Base-by-base conservation (phyloP, 35 echinoderm and acorn worm genomes). In the Antedon bifida region DNA sequence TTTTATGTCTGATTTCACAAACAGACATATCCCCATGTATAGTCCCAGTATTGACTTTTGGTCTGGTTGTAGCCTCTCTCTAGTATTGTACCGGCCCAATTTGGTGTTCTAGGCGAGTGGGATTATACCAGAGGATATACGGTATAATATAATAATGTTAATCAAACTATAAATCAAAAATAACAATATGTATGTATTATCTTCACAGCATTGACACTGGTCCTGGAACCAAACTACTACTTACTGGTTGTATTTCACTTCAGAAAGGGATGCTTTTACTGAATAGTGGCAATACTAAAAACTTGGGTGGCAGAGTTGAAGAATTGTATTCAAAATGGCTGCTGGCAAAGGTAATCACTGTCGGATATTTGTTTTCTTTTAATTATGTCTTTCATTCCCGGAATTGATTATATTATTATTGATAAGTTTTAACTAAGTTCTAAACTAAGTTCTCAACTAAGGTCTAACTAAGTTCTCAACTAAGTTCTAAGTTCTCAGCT, bases 251-350 rank as follows among this genome's bases (percentile, higher is more conserved):
- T 64, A 81, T 96, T 34, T 14, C 73, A n/a, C 34, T 89, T 21
- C 89, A 86, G 36, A 84, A 90, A 79, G 89, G 90, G 1, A 86
- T 92, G 35, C 75, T 96, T 10, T 76, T 91, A 29, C 84, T 96
- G 33, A 83, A 86, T 5, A 76, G 80, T n/a, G 77, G 75, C 39
- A 89, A 91, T 36, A 83, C 85, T 16, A 92, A 89, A 77, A 81
- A 87, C 29, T 73, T 92, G 19, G 93, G 93, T 36, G 93, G 93
- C 28, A 38, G 45, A 32, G 93, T 96, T 17, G 90, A 96, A 55
- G 89, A 96, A 78, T 85, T 96, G 83, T 84, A 92, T 1, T 56
- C 88, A 35, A 91, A 90, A 76, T 96, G 93, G 93, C 77, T 91
- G 31, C 75, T 96, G 28, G 86, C 86, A 8, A 96, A 83, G 81